Evolutionary conservation across 1,140 invertebrate species (phyloP).

Genomic region (Sycophaga agraensis): DNA sequence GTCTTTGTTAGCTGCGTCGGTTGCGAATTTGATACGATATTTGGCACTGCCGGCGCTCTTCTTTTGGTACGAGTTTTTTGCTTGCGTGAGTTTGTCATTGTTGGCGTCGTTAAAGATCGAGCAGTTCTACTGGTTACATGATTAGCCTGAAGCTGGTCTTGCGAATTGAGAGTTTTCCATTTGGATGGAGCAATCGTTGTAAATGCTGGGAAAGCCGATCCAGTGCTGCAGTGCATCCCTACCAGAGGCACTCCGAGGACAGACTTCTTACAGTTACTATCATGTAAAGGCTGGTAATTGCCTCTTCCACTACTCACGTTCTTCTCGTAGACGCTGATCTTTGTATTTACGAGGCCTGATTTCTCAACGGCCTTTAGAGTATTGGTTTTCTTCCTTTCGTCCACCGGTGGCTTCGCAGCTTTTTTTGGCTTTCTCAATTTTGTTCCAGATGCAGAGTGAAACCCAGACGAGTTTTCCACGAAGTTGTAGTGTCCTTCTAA

Average conservation of each 20-base stretch:
- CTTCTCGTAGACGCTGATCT: constrained; percentile 48
- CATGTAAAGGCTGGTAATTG: background rate
- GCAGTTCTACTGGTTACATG: background rate
- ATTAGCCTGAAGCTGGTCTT: background rate
- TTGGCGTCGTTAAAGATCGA: background rate
- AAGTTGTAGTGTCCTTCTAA: constrained; percentile 8
- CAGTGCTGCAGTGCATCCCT: constrained; percentile 46
- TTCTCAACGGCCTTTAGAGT: constrained; percentile 22
- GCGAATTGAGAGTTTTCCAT: background rate
- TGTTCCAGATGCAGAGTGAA: background rate
- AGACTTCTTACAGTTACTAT: background rate
- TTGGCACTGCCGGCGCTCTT: constrained; percentile 16
- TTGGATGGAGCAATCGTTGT: constrained; percentile 7
- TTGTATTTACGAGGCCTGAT: constrained; percentile 38
- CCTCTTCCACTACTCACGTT: constrained; percentile 29
- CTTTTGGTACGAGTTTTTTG: constrained; percentile 25
- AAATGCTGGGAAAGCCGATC: constrained; percentile 37
- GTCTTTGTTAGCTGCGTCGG: background rate
- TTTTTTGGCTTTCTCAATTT: background rate
- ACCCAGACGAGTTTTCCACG: constrained; percentile 7
- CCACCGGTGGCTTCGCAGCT: background rate
- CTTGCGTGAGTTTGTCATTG: background rate
- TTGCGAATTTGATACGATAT: background rate
- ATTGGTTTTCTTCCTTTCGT: constrained; percentile 4
- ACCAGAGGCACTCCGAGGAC: constrained; percentile 46